phyloP scores from a whole-genome alignment of 2,113 vertebrate species.

The Seriola aureovittata region DNA sequence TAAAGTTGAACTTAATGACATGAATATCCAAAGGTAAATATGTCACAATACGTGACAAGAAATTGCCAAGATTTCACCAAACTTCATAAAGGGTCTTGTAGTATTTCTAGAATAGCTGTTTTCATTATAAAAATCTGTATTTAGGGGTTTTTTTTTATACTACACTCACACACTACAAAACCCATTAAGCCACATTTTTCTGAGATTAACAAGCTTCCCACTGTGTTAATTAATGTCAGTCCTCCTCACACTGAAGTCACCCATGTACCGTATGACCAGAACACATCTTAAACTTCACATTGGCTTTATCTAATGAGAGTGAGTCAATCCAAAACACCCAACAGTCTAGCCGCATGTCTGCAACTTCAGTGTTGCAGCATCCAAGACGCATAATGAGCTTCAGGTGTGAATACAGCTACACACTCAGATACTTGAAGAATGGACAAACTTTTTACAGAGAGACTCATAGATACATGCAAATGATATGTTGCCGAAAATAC shows the following conservation, averaged over 20 bases:
- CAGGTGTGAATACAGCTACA: constrained; percentile 4
- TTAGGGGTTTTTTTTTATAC: too few relatives aligned
- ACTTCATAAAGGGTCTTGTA: background rate
- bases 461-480: background rate
- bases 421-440: background rate
- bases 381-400: background rate
- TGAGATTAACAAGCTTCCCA: background rate
- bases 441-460: background rate
- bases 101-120: too few relatives aligned
- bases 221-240: background rate
- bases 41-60: background rate
- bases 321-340: background rate
- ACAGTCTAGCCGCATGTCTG: constrained; percentile 1
- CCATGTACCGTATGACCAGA: background rate
- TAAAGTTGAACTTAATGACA: background rate
- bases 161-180: too few relatives aligned
- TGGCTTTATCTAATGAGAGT: constrained; percentile 19
- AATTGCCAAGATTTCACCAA: background rate
- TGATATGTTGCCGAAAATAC: background rate
- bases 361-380: constrained; percentile 1
- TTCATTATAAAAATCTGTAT: too few relatives aligned
- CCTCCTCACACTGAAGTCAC: background rate
- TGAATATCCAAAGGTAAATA: background rate
- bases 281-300: background rate
- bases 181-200: background rate